Evolutionary conservation across 2,888 invertebrate species (phyloP).

Genomic region (Pseudoips prasinana): DNA sequence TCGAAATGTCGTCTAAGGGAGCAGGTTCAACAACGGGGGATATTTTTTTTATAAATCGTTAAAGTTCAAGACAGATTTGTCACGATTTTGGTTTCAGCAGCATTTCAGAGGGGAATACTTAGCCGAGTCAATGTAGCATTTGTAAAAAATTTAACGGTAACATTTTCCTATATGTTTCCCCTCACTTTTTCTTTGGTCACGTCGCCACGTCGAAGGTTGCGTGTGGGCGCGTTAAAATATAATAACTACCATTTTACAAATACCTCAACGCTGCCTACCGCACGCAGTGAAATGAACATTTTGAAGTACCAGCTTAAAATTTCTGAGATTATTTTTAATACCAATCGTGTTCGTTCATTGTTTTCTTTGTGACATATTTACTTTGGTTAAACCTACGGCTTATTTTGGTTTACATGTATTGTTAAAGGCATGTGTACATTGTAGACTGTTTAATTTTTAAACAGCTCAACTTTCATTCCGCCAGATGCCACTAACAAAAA

Average conservation of each 20-base stretch:
- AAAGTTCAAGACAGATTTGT: slow-evolving; percentile 43
- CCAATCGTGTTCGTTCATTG: slow-evolving; percentile 59
- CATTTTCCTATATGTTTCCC: slow-evolving; percentile 44
- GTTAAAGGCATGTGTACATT: slow-evolving; percentile 32
- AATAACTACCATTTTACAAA: slow-evolving; percentile 66
- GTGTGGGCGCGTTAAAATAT: slow-evolving; percentile 71
- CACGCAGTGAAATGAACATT: slow-evolving; percentile 65
- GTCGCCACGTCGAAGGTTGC: slow-evolving; percentile 58
- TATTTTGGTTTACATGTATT: slow-evolving; percentile 42
- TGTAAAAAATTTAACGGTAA: slow-evolving; percentile 40
- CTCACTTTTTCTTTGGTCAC: slow-evolving; percentile 51
- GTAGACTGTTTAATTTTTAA: slow-evolving; percentile 26
- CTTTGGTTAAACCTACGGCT: slow-evolving; percentile 46
- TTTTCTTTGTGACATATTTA: slow-evolving; percentile 72
- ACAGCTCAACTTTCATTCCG: slow-evolving; percentile 9
- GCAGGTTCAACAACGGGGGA: slow-evolving; percentile 39
- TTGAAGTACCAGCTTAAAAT: slow-evolving; percentile 64
- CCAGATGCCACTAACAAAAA: neutral
- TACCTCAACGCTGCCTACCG: slow-evolving; percentile 59
- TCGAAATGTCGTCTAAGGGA: slow-evolving; percentile 67
- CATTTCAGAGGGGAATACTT: slow-evolving; percentile 13
- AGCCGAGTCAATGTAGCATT: slow-evolving; percentile 22
- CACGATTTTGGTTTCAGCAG: slow-evolving; percentile 31
- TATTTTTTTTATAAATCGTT: slow-evolving; percentile 57
- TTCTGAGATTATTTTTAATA: slow-evolving; percentile 63